Evolutionary conservation across 2,797 vertebrate species (phyloP).

Genomic region (Anolis apletophallus): DNA sequence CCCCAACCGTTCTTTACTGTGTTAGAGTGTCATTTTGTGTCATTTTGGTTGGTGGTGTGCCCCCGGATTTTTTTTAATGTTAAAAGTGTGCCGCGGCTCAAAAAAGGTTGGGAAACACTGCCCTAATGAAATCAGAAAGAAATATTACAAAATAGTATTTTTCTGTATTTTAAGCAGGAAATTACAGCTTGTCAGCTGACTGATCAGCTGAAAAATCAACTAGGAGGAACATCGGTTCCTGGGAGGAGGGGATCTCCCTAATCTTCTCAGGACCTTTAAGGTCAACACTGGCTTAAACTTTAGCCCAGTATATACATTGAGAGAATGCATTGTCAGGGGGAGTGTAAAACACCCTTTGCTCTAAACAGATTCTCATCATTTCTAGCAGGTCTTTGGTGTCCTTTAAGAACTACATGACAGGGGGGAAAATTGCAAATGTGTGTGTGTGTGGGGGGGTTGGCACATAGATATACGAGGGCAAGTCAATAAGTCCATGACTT

Average conservation of each 20-base stretch:
- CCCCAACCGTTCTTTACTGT: too few species aligned
- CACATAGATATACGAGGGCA: background rate
- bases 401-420: background rate
- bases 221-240: background rate
- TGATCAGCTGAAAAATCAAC: constrained; percentile 54
- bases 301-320: background rate
- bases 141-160: constrained; percentile 30
- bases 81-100: too few species aligned
- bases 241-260: background rate
- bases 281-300: background rate
- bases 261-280: constrained; percentile 45
- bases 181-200: constrained; percentile 33
- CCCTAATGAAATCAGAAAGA: constrained; percentile 2
- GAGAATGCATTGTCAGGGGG: background rate
- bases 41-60: too few species aligned
- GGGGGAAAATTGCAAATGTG: background rate
- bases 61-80: too few species aligned
- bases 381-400: background rate
- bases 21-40: too few species aligned
- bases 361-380: background rate
- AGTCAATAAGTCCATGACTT: too few species aligned
- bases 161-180: constrained; percentile 39
- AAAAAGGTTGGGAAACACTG: too few species aligned
- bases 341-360: background rate
- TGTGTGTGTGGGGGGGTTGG: too few species aligned